phyloP scores from a whole-genome alignment of 2,113 vertebrate species.

The Rhinopomastus cyanomelas region DNA sequence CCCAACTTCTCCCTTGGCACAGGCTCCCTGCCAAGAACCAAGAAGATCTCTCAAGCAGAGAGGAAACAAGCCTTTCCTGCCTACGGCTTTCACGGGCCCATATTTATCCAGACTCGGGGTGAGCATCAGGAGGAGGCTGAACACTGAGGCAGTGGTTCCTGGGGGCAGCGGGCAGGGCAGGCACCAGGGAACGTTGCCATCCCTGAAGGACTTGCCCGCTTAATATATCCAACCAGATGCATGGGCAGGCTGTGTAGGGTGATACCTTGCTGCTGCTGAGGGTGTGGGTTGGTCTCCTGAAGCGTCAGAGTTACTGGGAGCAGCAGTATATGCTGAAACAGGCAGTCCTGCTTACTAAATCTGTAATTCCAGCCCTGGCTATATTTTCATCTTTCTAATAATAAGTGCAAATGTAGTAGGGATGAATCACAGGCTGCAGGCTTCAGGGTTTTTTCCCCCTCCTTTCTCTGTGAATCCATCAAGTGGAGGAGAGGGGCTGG shows the following conservation, averaged over 20 bases:
- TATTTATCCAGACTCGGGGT: not conserved
- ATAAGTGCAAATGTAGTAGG: conserved; percentile 62
- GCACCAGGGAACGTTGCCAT: not conserved
- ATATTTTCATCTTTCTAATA: conserved; percentile 67
- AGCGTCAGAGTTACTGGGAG: not conserved
- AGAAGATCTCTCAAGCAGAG: not conserved
- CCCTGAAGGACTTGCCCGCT: not conserved
- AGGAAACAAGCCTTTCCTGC: not conserved
- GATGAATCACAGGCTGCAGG: conserved; percentile 63
- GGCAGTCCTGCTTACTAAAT: conserved; percentile 58
- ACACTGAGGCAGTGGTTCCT: not conserved
- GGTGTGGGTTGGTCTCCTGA: not conserved
- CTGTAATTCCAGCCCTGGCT: conserved; percentile 51
- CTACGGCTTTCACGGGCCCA: not conserved
- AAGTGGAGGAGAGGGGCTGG: not conserved
- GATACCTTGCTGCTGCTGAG: not conserved
- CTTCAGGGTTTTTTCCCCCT: not conserved
- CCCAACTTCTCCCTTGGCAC: not conserved
- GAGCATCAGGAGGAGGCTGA: not conserved
- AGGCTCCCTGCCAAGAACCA: not conserved
- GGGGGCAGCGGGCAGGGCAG: not conserved
- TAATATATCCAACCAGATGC: not conserved
- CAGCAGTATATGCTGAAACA: conserved; percentile 32
- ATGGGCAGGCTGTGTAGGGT: not conserved
- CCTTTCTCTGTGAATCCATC: conserved; percentile 21